These are phyloP conservation scores for Griposia aprilina DNA, from an alignment of 2,888 invertebrate genomes.

Conservation along the genomic window DNA sequence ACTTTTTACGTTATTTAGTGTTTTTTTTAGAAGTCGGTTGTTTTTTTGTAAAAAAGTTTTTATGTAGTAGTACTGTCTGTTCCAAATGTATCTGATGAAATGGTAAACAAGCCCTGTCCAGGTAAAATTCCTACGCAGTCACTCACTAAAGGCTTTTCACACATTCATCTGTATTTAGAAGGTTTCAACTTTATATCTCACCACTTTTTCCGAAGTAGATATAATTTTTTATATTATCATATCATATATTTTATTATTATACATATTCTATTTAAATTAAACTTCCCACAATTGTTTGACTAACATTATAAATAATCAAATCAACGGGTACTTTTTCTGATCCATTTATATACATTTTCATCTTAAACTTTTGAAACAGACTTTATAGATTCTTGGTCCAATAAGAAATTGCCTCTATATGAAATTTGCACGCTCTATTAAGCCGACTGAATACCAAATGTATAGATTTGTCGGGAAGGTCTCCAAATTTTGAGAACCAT, in stretches of 20 bases:
- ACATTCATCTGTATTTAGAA: background rate
- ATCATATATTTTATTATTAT: no score
- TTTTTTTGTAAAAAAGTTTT: no score
- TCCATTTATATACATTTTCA: background rate
- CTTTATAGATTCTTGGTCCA: background rate
- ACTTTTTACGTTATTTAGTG: no score
- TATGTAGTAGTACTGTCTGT: background rate
- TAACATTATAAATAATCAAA: no score
- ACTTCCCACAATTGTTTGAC: background rate
- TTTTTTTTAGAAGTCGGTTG: no score
- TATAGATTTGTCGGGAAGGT: conserved; percentile 20
- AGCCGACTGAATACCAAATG: conserved; percentile 16
- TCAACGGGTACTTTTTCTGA: background rate
- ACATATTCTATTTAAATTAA: no score
- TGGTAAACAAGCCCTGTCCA: background rate
- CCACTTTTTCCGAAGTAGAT: background rate
- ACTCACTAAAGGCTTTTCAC: background rate
- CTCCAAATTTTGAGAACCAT: conserved; percentile 39
- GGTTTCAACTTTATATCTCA: background rate
- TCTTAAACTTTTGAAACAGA: background rate
- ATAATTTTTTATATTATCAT: no score
- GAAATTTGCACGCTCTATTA: conserved; percentile 28
- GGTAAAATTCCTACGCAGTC: background rate
- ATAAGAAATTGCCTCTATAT: background rate
- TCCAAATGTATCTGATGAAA: background rate